Conservation (phyloP, 2,888 invertebrate species). For the Ariolimax columbianus region DNA sequence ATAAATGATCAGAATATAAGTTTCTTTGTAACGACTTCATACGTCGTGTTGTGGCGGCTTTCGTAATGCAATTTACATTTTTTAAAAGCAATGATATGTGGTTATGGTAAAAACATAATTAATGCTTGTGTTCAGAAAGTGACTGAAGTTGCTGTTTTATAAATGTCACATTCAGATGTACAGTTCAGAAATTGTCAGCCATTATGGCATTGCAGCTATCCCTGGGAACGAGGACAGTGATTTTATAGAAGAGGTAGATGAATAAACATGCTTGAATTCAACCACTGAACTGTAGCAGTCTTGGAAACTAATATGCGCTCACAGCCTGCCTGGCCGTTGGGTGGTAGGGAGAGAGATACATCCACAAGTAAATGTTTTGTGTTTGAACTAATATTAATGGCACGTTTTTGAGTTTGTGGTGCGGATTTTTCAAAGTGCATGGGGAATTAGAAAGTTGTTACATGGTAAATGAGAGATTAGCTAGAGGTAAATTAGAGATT, state of each 20-base stretch:
- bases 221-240: conserved; percentile 68
- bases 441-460: neutral
- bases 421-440: neutral
- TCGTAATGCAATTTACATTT: too few relatives aligned
- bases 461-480: too few relatives aligned
- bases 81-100: too few relatives aligned
- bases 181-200: conserved; percentile 75
- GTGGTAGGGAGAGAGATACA: neutral
- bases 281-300: neutral
- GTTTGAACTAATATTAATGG: conserved; percentile 4
- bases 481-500: too few relatives aligned
- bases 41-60: too few relatives aligned
- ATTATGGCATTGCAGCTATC: conserved; percentile 73
- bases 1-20: too few relatives aligned
- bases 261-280: conserved; percentile 12
- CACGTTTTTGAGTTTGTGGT: neutral
- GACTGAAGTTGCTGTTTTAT: neutral
- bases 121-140: neutral
- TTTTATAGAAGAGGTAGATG: conserved; percentile 56
- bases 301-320: neutral
- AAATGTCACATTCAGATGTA: conserved; percentile 67
- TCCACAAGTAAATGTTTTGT: neutral
- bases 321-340: neutral
- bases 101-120: too few relatives aligned
- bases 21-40: too few relatives aligned